Evolutionary conservation across 2,797 vertebrate species (phyloP).

Genomic region (Peromyscus nudipes): DNA sequence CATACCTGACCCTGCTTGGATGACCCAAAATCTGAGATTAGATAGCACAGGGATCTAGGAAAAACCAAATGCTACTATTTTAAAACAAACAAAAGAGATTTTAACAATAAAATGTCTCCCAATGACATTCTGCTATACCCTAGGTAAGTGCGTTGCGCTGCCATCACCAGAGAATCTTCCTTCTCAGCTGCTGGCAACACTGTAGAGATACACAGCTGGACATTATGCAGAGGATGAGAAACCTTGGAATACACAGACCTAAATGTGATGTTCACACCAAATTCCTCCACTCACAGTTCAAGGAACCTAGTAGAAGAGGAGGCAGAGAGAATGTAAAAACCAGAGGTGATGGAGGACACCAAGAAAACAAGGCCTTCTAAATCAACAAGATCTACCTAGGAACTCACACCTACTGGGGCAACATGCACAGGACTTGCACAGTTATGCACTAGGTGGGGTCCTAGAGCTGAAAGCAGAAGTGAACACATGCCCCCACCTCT

Average conservation of each 20-base stretch:
- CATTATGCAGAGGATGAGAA: not conserved
- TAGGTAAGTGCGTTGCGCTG: not conserved
- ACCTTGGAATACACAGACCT: not conserved
- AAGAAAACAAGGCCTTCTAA: not conserved
- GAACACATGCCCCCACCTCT: not conserved
- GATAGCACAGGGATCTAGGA: not conserved
- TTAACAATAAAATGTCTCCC: not conserved
- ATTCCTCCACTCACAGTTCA: not conserved
- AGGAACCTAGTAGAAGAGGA: not conserved
- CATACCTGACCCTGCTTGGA: not conserved
- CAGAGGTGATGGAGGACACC: not conserved
- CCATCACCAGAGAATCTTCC: not conserved
- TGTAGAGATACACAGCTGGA: not conserved
- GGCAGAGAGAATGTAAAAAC: not conserved
- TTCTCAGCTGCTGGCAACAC: not conserved
- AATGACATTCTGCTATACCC: not conserved
- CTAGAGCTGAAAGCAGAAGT: not conserved
- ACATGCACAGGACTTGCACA: not conserved
- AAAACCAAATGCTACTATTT: not conserved
- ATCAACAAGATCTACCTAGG: not conserved
- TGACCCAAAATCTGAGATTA: not conserved
- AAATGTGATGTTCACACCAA: not conserved
- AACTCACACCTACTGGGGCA: not conserved
- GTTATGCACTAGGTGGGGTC: not conserved
- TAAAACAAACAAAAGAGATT: not conserved